Conservation (phyloP, 2,113 vertebrate genomes). For the Cyanoramphus novaezelandiae region DNA sequence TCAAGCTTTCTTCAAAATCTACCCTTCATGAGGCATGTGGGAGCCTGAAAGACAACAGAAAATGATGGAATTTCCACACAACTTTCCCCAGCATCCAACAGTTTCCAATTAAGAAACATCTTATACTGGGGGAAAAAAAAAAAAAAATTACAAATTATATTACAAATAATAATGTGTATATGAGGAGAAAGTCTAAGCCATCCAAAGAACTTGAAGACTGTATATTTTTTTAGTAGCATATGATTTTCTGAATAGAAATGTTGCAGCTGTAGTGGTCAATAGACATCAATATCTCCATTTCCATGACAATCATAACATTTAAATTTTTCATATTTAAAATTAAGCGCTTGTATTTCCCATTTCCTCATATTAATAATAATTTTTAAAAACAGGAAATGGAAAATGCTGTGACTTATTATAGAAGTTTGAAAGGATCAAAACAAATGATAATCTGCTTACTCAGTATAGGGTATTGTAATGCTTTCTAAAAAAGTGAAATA, state of each 20-base stretch:
- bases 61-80: neutral
- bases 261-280: neutral
- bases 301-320: neutral
- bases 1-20: neutral
- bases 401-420: neutral
- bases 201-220: neutral
- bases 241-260: neutral
- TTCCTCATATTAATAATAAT: neutral
- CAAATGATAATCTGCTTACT: neutral
- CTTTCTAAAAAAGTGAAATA: neutral
- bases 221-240: neutral
- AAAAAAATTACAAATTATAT: too few relatives aligned
- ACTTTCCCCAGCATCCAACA: fast-evolving
- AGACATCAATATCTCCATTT: neutral
- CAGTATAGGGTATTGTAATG: neutral
- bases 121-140: neutral
- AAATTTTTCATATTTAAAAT: neutral
- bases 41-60: neutral
- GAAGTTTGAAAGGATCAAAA: neutral
- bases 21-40: neutral
- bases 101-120: neutral
- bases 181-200: neutral
- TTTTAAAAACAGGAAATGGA: neutral
- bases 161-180: neutral
- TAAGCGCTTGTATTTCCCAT: neutral